Percentiles rank a stretch among this genome's conserved stretches.
phyloP scores from a whole-genome alignment of 2,888 invertebrate genomes.

The Zeuzera pyrina region DNA sequence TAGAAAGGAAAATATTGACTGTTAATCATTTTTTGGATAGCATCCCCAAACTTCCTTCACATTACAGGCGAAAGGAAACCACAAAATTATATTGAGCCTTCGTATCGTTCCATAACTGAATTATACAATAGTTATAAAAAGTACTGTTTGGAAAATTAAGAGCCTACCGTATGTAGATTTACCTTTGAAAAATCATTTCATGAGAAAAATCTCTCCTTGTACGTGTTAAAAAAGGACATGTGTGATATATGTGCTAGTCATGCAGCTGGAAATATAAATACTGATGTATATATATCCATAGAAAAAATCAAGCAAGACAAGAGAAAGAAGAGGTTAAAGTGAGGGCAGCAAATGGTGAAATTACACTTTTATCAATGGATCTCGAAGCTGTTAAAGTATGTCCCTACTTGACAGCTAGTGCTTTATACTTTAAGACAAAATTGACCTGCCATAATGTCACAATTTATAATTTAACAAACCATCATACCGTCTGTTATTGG shows the following conservation, averaged over 20 bases:
- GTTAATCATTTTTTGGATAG: no score
- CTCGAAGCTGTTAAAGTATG: slow-evolving; percentile 18
- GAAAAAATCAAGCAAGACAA: slow-evolving; percentile 16
- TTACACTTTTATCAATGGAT: no score
- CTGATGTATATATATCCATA: slow-evolving; percentile 8
- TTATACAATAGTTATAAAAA: slow-evolving; percentile 16
- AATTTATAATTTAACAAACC: slow-evolving; percentile 8
- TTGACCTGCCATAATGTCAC: slow-evolving; percentile 18
- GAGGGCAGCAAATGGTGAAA: no score
- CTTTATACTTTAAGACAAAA: slow-evolving; percentile 17
- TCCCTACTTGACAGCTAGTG: slow-evolving; percentile 14
- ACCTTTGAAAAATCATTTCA: slow-evolving; percentile 19
- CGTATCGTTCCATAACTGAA: slow-evolving; percentile 13
- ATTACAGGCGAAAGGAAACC: slow-evolving; percentile 14
- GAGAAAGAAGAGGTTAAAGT: no score
- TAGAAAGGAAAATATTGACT: no score
- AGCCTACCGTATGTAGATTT: slow-evolving; percentile 14
- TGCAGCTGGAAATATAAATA: slow-evolving; percentile 12
- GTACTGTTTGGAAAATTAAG: slow-evolving; percentile 13
- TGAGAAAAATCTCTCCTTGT: slow-evolving; percentile 19
- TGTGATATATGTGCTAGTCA: slow-evolving; percentile 16
- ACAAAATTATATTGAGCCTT: slow-evolving; percentile 19
- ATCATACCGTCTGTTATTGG: slow-evolving; percentile 2
- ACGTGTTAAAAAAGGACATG: slow-evolving; percentile 20
- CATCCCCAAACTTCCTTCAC: slow-evolving; percentile 20